Base-by-base conservation (phyloP, 2,113 vertebrate genomes). In the Xiphophorus couchianus region DNA sequence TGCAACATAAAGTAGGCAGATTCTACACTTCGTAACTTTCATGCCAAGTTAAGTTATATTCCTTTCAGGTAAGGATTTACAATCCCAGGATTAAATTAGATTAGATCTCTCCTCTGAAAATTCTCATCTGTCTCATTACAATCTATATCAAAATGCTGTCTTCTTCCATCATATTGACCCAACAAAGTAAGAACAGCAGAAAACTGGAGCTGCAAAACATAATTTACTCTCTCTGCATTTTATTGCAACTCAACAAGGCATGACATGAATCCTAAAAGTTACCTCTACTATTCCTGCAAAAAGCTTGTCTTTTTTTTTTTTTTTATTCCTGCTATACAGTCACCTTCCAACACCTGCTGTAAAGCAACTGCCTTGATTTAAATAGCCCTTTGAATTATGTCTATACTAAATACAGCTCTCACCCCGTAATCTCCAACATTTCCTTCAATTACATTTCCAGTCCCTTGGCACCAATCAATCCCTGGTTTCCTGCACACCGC, bases 341-440 rank as follows among this genome's bases (percentile, higher is more conserved):
- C 74, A 78, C 73, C 71, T 85, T 79, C 25, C 60, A 39, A 71
- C n/a, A 42, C 25, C 58, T 28, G 22, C 67, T 0, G 25, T 84
- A 71, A 65, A 87, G 74, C 84, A 87, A 88, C 80, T 78, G 77
- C 69, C 77, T 71, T 78, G 62, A 80, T 83, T 89, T 87, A 82
- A 92, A 90, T 82, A 74, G 71, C 84, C 74, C 82, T 87, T 90
- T 81, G 81, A 89, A 81, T 85, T 71, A 87, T 75, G 76, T 74
- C 76, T 84, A 69, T 78, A 69, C 80, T 82, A 61, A 80, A 78
- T 71, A 62, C 67, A 77, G 87, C 80, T 85, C 78, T 72, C 61
- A 19, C 54, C 60, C 63, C 10, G 19, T 89, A 87, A 86, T 91
- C 78, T 58, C 73, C 70, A 75, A 81, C 71, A 88, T 90, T 89